phyloP scores from a whole-genome alignment of 2,113 vertebrate genomes.

The Noctilio leporinus region DNA sequence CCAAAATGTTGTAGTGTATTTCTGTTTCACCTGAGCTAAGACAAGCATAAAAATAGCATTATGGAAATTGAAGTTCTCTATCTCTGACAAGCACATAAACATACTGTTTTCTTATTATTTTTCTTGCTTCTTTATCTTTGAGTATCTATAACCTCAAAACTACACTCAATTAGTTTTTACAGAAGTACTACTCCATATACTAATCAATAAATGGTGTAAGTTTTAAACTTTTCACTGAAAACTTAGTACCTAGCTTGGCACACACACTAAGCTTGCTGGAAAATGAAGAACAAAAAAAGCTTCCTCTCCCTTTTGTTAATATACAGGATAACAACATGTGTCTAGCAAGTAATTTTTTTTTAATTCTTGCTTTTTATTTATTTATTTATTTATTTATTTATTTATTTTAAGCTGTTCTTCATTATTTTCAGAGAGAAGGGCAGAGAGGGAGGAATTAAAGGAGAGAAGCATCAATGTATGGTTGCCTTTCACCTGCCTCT shows the following conservation, averaged over 20 bases:
- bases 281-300: background rate
- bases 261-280: background rate
- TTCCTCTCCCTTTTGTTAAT: background rate
- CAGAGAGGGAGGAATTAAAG: too few relatives aligned
- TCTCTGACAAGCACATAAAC: background rate
- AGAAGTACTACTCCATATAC: background rate
- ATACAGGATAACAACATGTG: background rate
- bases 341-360: background rate
- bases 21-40: background rate
- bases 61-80: conserved; percentile 9
- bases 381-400: too few relatives aligned
- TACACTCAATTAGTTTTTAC: background rate
- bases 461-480: too few relatives aligned
- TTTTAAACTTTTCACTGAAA: background rate
- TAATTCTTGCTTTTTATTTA: too few relatives aligned
- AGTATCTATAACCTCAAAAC: background rate
- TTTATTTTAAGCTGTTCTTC: too few relatives aligned
- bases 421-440: too few relatives aligned
- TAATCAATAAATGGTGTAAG: background rate
- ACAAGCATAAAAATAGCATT: background rate
- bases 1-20: background rate
- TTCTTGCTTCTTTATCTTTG: background rate
- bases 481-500: too few relatives aligned
- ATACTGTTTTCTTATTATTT: background rate
- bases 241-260: background rate